These are phyloP conservation scores for Alouatta palliata DNA, from an alignment of 2,113 vertebrate genomes.

Conservation along the genomic window DNA sequence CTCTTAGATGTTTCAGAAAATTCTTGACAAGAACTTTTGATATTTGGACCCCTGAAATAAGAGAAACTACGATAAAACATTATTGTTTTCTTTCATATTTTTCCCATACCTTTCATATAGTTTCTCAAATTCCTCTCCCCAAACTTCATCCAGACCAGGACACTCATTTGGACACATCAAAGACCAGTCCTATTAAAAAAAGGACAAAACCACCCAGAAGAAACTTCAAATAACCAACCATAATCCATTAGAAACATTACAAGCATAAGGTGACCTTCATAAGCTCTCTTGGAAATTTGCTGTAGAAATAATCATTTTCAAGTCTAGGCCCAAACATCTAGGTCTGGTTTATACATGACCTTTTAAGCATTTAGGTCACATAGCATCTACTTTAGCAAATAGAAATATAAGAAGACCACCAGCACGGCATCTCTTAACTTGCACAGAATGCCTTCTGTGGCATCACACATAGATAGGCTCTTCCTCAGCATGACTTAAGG, in stretches of 20 bases:
- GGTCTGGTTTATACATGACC: neutral
- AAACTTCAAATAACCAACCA: neutral
- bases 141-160: conserved; percentile 94
- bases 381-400: conserved; percentile 4
- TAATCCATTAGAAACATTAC: neutral
- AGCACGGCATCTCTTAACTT: neutral
- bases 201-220: neutral
- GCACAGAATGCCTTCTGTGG: neutral
- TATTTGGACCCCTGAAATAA: neutral
- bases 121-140: conserved; percentile 98
- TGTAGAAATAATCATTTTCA: neutral
- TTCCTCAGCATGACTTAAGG: neutral
- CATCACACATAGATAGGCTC: neutral
- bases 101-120: conserved; percentile 91
- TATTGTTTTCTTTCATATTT: neutral
- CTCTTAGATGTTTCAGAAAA: neutral
- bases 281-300: neutral
- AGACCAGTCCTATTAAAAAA: conserved; percentile 92
- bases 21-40: neutral
- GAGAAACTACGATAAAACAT: conserved; percentile 26
- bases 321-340: neutral
- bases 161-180: conserved; percentile 97
- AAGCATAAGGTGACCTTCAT: neutral
- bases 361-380: conserved; percentile 30
- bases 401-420: neutral